Conservation (phyloP, 2,797 vertebrate species). For the Crypturellus tataupa region DNA sequence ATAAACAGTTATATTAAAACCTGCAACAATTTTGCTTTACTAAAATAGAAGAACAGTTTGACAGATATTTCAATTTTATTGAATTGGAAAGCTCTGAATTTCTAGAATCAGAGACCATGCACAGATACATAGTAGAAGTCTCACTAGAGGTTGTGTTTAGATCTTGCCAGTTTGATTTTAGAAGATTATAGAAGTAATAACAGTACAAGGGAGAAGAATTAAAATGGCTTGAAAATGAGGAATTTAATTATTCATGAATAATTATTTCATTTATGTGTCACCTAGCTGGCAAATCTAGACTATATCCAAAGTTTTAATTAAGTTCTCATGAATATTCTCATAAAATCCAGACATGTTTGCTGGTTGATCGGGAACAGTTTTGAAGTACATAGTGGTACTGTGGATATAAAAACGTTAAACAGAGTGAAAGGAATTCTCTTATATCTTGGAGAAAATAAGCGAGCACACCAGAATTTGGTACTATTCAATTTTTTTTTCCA, state of each 20-base stretch:
- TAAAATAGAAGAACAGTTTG: neutral
- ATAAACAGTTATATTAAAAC: neutral
- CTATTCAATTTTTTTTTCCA: neutral
- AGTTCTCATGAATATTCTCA: neutral
- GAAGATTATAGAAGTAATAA: neutral
- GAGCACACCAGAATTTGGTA: neutral
- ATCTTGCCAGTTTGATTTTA: neutral
- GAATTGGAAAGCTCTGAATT: neutral
- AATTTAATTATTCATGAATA: neutral
- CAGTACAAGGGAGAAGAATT: neutral
- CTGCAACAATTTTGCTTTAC: neutral
- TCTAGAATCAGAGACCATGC: neutral
- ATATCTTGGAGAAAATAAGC: neutral
- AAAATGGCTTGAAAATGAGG: neutral
- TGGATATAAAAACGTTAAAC: neutral
- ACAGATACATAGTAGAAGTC: neutral
- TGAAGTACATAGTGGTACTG: neutral
- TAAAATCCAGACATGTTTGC: rapidly evolving
- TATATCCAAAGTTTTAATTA: neutral
- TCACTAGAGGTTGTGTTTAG: neutral
- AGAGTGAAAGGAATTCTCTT: neutral
- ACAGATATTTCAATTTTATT: neutral
- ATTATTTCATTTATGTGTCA: neutral
- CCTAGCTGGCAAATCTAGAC: neutral
- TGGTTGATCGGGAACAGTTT: neutral